phyloP scores from a whole-genome alignment of 2,888 invertebrate species.

The Ormyrus nitidulus region DNA sequence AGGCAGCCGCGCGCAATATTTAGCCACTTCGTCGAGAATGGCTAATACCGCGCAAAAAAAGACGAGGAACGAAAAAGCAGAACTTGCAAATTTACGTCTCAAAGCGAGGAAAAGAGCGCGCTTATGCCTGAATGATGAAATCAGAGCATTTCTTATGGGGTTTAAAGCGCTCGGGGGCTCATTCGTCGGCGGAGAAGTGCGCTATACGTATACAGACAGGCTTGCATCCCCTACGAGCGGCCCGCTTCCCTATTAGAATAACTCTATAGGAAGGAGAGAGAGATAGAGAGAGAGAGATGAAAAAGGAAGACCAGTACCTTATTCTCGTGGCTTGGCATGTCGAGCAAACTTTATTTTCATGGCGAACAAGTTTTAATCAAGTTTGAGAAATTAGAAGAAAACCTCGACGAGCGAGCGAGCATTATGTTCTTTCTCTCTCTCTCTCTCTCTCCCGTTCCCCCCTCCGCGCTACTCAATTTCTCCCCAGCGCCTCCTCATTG shows the following conservation, averaged over 20 bases:
- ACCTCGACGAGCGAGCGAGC: conserved; percentile 43
- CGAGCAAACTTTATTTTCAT: conserved; percentile 68
- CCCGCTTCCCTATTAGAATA: not conserved
- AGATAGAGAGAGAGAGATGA: not conserved
- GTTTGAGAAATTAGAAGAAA: conserved; percentile 71
- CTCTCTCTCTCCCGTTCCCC: not conserved
- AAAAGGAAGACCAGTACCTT: conserved; percentile 2
- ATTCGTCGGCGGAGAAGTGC: too few relatives aligned
- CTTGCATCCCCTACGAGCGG: too few relatives aligned
- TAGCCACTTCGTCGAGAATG: too few relatives aligned
- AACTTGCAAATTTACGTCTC: too few relatives aligned
- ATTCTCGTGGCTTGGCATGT: conserved; percentile 29
- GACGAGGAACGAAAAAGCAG: too few relatives aligned
- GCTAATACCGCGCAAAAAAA: too few relatives aligned
- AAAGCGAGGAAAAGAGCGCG: too few relatives aligned
- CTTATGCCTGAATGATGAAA: too few relatives aligned
- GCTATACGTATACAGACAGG: too few relatives aligned
- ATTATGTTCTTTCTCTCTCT: not conserved
- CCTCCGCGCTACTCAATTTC: conserved; percentile 14
- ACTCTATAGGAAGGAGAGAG: conserved; percentile 18
- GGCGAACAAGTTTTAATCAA: conserved; percentile 72
- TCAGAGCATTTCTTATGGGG: too few relatives aligned
- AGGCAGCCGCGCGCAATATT: too few relatives aligned
- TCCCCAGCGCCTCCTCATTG: conserved; percentile 25
- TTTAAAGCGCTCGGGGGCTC: too few relatives aligned